phyloP scores from a whole-genome alignment of 2,113 vertebrate genomes.

The Pelvicachromis taeniatus region DNA sequence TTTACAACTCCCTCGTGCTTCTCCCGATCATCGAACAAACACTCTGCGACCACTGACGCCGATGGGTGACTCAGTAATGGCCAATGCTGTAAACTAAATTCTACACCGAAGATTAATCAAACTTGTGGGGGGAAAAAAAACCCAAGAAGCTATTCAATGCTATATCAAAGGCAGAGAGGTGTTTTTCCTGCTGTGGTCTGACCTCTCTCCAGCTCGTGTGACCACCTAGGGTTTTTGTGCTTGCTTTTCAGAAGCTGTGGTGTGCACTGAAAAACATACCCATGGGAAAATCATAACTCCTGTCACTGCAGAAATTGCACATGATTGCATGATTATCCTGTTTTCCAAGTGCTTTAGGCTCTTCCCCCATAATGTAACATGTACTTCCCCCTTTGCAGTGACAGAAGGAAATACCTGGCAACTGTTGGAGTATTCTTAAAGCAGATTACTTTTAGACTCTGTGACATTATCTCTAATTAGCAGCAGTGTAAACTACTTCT shows the following conservation, averaged over 20 bases:
- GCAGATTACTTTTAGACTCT: background rate
- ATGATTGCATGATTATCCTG: slow-evolving; percentile 2
- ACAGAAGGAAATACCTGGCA: background rate
- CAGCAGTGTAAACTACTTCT: background rate
- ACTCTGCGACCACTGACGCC: slow-evolving; percentile 6
- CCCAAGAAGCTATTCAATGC: background rate
- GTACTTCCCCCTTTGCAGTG: background rate
- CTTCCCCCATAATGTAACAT: too few relatives aligned
- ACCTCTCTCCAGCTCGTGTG: slow-evolving; percentile 17
- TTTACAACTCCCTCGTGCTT: background rate
- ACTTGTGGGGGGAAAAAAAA: background rate
- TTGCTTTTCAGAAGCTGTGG: slow-evolving; percentile 41
- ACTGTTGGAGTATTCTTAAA: background rate
- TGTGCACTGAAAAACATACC: slow-evolving; percentile 34
- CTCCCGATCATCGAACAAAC: background rate
- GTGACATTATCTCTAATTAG: background rate
- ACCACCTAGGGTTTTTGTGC: slow-evolving; percentile 35
- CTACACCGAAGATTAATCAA: background rate
- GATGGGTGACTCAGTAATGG: slow-evolving; percentile 1
- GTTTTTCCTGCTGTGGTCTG: slow-evolving; percentile 31
- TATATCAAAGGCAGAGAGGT: background rate
- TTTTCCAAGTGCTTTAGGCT: background rate
- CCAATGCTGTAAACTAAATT: background rate
- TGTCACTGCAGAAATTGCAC: background rate
- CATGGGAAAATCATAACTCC: slow-evolving; percentile 18